Evolutionary conservation across 2,888 invertebrate species (phyloP), one percentile per base, ranked within the genome.

Genomic region (Tigriopus californicus): DNA sequence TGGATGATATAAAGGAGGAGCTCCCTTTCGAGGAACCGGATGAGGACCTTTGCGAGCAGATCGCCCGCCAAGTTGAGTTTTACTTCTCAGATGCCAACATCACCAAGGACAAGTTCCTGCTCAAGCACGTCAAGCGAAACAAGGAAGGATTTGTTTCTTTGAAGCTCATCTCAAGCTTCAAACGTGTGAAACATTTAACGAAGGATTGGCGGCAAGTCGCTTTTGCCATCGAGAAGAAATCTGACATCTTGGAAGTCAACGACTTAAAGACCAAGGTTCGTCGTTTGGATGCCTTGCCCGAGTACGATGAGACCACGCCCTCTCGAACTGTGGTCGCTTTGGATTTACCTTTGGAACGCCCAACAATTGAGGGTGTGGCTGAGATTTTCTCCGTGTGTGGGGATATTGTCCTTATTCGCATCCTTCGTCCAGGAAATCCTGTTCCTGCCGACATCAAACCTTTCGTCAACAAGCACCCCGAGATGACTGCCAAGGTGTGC

Each of bases 61-160:
- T 90, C 65, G 80, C 84, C 55, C 78, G 82, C 52, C 89, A 58
- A 25, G 92, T 94, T 24, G 94, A 95, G 73, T 90, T 85, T 70
- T 94, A 94, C 72, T 94, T 95, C 73, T 89, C 90, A 62, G 90
- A 95, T 69, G 88, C 86, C 56, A 91, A 90, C 70, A 88, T 95
- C 65, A 80, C 89, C 3, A 92, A 92, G 70, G 94, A 95, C 70
- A 90, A 92, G 13, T 95, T 95, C 72, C 76, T 95, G 51, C 73
- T 94, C 63, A 95, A 95, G 70, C 94, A 94, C 70, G 91, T 94
- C 22, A 81, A 88, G 60, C 78, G 92, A 58, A 92, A 94, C 72
- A 92, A 91, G 72, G 91, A 91, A 72, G 94, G 94, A 20, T 94
- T 84, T 72, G 92, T 95, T 15, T 91, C 89, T 58, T 75, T 95